phyloP scores from a whole-genome alignment of 2,113 vertebrate species.

The Raja brachyura region DNA sequence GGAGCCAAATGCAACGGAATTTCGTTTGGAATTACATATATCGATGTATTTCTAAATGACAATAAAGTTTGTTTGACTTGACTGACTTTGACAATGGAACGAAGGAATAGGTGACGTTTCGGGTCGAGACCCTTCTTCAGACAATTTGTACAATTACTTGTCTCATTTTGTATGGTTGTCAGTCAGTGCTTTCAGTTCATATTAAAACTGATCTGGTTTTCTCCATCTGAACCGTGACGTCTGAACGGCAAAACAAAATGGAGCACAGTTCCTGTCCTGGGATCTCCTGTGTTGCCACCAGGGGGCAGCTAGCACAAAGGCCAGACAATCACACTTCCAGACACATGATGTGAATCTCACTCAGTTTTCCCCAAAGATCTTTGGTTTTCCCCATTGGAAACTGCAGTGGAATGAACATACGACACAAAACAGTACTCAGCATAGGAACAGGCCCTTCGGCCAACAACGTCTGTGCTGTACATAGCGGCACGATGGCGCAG shows the following conservation, averaged over 20 bases:
- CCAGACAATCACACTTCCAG: not conserved
- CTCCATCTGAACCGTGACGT: not conserved
- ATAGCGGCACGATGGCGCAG: no score
- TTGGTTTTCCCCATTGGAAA: not conserved
- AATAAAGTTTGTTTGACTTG: no score
- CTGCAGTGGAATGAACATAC: not conserved
- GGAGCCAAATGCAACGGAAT: no score
- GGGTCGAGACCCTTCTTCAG: no score
- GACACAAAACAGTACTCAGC: no score
- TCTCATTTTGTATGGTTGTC: not conserved
- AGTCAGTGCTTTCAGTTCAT: not conserved
- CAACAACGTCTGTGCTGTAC: no score
- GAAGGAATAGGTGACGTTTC: no score
- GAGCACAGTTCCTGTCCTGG: not conserved
- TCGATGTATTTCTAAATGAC: no score
- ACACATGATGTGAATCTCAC: not conserved
- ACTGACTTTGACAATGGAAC: no score
- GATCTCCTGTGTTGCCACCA: not conserved
- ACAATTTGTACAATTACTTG: not conserved
- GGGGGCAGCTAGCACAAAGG: constrained; percentile 7
- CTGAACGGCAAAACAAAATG: not conserved
- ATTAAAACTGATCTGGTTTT: not conserved
- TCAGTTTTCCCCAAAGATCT: not conserved
- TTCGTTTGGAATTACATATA: no score
- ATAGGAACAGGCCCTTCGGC: no score